Base-by-base conservation (phyloP, 2,888 invertebrate genomes). In the Neoscelio sp. region DNA sequence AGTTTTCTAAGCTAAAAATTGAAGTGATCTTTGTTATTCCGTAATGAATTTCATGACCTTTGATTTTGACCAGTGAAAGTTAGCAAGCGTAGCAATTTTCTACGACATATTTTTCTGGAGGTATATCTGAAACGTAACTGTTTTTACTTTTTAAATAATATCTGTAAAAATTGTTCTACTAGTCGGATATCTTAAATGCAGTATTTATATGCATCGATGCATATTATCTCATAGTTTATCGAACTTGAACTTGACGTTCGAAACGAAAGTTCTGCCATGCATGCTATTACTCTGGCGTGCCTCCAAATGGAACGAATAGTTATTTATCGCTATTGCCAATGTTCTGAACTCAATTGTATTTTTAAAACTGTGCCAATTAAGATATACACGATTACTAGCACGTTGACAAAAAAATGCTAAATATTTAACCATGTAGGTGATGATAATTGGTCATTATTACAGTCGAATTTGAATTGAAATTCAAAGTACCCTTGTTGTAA, bases 171-270 rank as follows among this genome's bases (percentile, higher is more conserved):
- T 23, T 23, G 3, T 23, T 23, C 23, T 23, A 10, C 78, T 64
- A 30, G 28, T 42, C 13, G 18, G 26, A 30, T 10, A 17, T 28
- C 40, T 42, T 20, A 17, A 52, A 52, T 13, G 17, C 1, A 4
- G 10, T n/a, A 15, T 58, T 38, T 56, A 40, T 23, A 26, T 26
- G 44, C 62, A 23, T 6, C 18, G 71, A 33, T 13, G 13, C 28
- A 26, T 18, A 50, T 48, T 58, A 54, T 60, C 44, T 58, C 64
- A 64, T 15, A 58, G 62, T 71, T 79, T 80, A 40, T 68, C 76
- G 73, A 79, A 79, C 79, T 79, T 79, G 79, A 79, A 79, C 79
- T 79, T 75, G 56, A n/a, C 35, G 12, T 52, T 48, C 35, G 46
- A 48, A 54, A 67, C 35, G 67, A 50, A 58, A 75, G 58, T 65